Evolutionary conservation across 1,140 invertebrate species (phyloP).

Genomic region (Hypothenemus hampei): DNA sequence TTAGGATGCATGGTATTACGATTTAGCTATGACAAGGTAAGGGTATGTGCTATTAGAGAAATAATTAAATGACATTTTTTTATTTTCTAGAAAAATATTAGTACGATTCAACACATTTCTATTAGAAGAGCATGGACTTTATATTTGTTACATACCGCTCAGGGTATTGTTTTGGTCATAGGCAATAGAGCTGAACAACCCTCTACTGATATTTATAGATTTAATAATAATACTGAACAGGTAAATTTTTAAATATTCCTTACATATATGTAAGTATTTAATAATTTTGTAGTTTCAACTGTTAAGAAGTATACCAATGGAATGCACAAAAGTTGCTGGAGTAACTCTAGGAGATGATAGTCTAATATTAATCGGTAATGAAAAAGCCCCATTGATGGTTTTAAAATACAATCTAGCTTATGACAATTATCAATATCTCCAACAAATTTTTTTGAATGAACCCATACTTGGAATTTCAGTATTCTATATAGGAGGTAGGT

Average conservation of each 20-base stretch:
- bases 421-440: slow-evolving; percentile 39
- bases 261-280: background rate
- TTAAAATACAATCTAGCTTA: slow-evolving; percentile 36
- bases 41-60: background rate
- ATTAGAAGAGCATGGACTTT: slow-evolving; percentile 28
- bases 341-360: slow-evolving; percentile 34
- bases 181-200: slow-evolving; percentile 27
- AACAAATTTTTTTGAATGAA: slow-evolving; percentile 33
- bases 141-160: slow-evolving; percentile 33
- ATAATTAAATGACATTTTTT: background rate
- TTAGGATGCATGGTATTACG: slow-evolving; percentile 32
- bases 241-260: slow-evolving; percentile 24
- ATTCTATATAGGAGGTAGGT: slow-evolving; percentile 39
- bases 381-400: slow-evolving; percentile 29
- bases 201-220: slow-evolving; percentile 34
- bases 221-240: slow-evolving; percentile 33
- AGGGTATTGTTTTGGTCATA: slow-evolving; percentile 36
- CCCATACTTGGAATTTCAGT: slow-evolving; percentile 32
- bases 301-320: slow-evolving; percentile 31
- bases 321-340: slow-evolving; percentile 34
- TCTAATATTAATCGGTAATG: slow-evolving; percentile 37
- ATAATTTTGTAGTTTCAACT: slow-evolving; percentile 36
- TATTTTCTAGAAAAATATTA: slow-evolving; percentile 22
- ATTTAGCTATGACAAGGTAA: slow-evolving; percentile 33
- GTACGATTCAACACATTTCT: slow-evolving; percentile 34